These are phyloP conservation scores for Corythornis madagascariensis DNA, from an alignment of 2,113 vertebrate genomes.

Conservation along the genomic window DNA sequence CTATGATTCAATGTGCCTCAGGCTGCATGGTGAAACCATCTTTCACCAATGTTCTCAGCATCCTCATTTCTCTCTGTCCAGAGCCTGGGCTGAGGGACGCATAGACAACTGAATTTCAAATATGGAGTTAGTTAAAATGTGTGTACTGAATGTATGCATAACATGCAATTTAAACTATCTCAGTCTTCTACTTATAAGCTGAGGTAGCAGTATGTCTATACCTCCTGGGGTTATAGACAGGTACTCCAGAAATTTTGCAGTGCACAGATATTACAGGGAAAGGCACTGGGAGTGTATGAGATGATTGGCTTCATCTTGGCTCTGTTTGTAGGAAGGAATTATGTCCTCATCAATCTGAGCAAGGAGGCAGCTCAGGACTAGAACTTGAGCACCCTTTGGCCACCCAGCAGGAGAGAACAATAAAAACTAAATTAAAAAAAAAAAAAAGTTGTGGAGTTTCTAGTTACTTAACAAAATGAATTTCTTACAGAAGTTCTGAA, in stretches of 20 bases:
- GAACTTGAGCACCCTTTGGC: conserved; percentile 17
- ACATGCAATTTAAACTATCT: background rate
- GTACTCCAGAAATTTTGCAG: background rate
- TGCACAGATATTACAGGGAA: background rate
- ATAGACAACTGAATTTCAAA: background rate
- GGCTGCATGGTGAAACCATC: background rate
- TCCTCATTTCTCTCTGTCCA: background rate
- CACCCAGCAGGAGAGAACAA: conserved; percentile 5
- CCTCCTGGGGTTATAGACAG: background rate
- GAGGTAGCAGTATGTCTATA: background rate
- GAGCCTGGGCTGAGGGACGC: background rate
- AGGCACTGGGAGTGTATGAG: background rate
- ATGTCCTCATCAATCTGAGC: background rate
- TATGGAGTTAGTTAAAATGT: background rate
- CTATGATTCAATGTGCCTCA: background rate
- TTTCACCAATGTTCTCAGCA: background rate
- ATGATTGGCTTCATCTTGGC: background rate
- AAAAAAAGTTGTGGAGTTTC: background rate
- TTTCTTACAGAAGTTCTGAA: conserved; percentile 43
- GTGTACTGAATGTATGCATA: background rate
- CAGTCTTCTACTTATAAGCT: accelerated
- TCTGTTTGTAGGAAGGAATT: background rate
- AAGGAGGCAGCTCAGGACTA: background rate
- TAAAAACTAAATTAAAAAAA: conserved; percentile 3
- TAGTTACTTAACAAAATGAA: conserved; percentile 51